Base-by-base conservation (phyloP, 2,113 vertebrate genomes). In the cat (Felis catus) region DNA sequence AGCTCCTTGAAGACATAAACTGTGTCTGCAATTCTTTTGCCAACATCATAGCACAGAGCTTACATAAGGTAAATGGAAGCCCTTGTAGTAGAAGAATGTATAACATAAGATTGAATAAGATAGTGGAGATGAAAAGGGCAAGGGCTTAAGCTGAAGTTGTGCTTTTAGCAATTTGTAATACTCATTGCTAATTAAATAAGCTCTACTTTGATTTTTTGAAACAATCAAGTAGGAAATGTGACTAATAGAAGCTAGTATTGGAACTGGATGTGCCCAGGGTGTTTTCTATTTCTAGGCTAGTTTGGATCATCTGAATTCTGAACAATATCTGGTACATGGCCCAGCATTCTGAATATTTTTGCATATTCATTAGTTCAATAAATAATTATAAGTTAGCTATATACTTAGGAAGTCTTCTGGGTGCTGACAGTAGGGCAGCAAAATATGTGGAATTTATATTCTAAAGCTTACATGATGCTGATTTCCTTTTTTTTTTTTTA, bases 321-420 rank as follows among this genome's bases (percentile, higher is more conserved):
- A 73, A 65, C 11, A 83, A 36, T 81, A 66, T 83, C 91, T 86
- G 13, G 53, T 58, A 91, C 21, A 71, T 27, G 36, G 25, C 1
- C 65, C 12, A 58, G 14, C 9, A 71, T 83, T 88, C 27, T 88
- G 74, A 89, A 65, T 66, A 65, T 8, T 71, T 95, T 94, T 92
- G 12, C 53, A 91, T 91, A 86, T 66, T 94, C 51, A 61, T 92
- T 88, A 92, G n/a, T 70, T 87, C n/a, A 87, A 25, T 23, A 90
- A 80, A 58, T 66, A 78, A 84, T 41, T 81, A 29, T 78, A 91
- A 70, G 31, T 4, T 51, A 96, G 58, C 9, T 89, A 8, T 11
- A 5, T 33, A 23, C 7, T 27, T 1, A 48, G 29, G 29, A 70
- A 45, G 15, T 68, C 76, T 80, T 66, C 58, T 55, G 36, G 1